Conservation (phyloP, 1,140 invertebrate species). For the Antheraea mylitta region DNA sequence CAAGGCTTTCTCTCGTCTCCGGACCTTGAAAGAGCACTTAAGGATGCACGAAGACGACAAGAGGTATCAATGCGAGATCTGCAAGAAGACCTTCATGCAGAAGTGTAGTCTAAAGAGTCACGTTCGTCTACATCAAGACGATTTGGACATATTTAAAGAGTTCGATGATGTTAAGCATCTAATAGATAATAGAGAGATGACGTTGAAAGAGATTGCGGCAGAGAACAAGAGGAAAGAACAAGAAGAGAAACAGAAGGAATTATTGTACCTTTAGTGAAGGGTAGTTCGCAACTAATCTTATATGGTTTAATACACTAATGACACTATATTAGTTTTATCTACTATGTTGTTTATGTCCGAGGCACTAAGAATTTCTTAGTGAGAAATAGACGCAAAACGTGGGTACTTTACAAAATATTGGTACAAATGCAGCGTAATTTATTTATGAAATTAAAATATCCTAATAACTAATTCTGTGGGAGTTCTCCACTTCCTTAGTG, state of each 20-base stretch:
- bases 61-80: slow-evolving; percentile 80
- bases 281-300: background rate
- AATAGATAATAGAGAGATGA: slow-evolving; percentile 66
- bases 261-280: slow-evolving; percentile 7
- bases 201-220: slow-evolving; percentile 61
- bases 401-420: too few relatives aligned
- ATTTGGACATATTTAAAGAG: slow-evolving; percentile 71
- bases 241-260: slow-evolving; percentile 33
- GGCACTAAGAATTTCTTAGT: too few relatives aligned
- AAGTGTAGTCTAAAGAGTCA: slow-evolving; percentile 74
- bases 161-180: slow-evolving; percentile 71
- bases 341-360: too few relatives aligned
- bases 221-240: slow-evolving; percentile 56
- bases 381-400: too few relatives aligned
- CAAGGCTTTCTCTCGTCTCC: slow-evolving; percentile 83
- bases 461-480: too few relatives aligned
- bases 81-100: slow-evolving; percentile 82
- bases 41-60: slow-evolving; percentile 81
- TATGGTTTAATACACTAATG: background rate
- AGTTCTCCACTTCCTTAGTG: too few relatives aligned
- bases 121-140: slow-evolving; percentile 75
- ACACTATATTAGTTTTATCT: too few relatives aligned
- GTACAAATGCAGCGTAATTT: too few relatives aligned
- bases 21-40: slow-evolving; percentile 88
- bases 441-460: too few relatives aligned